Evolutionary conservation across 2,888 invertebrate genomes (phyloP), one percentile per base, ranked within the genome.

Genomic region (Poecilobothrus nobilitatus): DNA sequence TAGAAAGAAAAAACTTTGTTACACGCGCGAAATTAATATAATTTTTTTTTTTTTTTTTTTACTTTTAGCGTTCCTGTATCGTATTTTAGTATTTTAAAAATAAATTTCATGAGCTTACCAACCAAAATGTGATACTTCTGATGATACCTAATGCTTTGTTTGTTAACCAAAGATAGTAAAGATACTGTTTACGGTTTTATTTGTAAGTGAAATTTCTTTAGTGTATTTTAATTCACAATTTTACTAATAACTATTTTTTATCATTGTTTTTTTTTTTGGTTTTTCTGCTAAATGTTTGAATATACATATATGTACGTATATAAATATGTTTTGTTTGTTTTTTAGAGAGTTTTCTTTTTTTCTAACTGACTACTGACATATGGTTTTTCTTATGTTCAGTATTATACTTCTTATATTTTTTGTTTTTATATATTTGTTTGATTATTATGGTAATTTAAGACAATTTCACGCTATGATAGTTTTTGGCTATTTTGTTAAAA

Each of bases 391-490:
- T 53, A 37, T 37, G 37, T 37, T 37, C 12, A 10, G 27, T 8
- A 10, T 4, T 37, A 10, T 37, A 34, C 7, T 37, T 37, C 8
- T 37, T 7, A 12, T 8, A 10, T 7, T 12, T 27, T 27, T 53
- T 53, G 6, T 44, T 44, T 53, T 53, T 53, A 2, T n/a, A 18
- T 53, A 53, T 53, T 53, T 53, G 15, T 53, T 2, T 53, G 53
- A 53, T 53, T 53, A 53, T 53, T 53, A 53, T 53, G 53, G 53
- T 53, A 53, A 53, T 53, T 53, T 53, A 15, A 53, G 53, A 53
- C 53, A 53, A 53, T 53, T 53, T 53, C 53, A 53, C 18, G 53
- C 12, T 53, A 15, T 53, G 53, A 53, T 53, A 53, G n/a, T 53
- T 53, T 53, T 53, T 53, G 53, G n/a, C 53, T 53, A 53, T 53